These are phyloP conservation scores for Tipula unca DNA, from an alignment of 2,888 invertebrate genomes.

Conservation along the genomic window DNA sequence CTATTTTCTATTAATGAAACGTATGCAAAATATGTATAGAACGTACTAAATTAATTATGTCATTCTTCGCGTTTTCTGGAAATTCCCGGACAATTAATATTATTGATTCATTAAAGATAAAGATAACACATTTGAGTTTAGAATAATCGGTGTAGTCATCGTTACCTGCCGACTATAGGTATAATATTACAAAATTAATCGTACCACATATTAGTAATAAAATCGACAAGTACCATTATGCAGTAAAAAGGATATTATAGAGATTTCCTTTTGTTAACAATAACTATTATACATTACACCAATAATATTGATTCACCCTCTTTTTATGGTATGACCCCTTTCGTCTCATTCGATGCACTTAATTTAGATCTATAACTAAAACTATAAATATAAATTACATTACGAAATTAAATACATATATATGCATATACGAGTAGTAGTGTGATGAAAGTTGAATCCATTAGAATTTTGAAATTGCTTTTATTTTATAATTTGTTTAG, in stretches of 20 bases:
- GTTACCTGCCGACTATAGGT: no score
- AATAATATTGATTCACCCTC: background rate
- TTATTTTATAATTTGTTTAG: background rate
- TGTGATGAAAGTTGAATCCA: background rate
- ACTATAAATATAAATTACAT: background rate
- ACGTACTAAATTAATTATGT: no score
- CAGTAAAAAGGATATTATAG: background rate
- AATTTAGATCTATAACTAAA: background rate
- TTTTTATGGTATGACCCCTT: background rate
- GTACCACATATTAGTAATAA: background rate
- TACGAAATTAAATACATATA: background rate
- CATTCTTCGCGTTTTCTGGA: no score
- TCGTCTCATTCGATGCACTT: background rate
- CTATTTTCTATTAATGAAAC: no score
- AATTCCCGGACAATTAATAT: no score
- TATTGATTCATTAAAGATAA: no score
- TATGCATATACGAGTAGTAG: background rate
- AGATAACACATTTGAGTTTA: no score
- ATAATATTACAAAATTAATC: no score
- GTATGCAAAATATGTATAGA: no score
- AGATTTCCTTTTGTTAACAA: background rate
- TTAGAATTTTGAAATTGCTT: background rate
- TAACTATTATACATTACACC: background rate
- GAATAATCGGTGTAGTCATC: no score
- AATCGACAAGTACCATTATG: background rate